Percentiles rank a stretch among this genome's conserved stretches.
These are phyloP conservation scores for Cryptus viduatorius DNA, from an alignment of 2,888 invertebrate species.

Conservation along the genomic window DNA sequence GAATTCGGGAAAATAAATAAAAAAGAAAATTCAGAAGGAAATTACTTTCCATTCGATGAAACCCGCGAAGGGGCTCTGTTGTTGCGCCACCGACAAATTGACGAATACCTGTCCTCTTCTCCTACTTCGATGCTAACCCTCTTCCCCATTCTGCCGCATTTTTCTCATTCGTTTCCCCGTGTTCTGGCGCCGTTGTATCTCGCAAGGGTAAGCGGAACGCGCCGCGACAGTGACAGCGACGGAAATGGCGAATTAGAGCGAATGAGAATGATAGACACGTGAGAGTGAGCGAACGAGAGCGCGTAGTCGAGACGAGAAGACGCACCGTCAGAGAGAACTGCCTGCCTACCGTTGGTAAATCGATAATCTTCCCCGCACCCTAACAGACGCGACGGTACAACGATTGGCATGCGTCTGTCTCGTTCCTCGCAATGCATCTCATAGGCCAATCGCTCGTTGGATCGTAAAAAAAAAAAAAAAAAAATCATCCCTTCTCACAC, in stretches of 20 bases:
- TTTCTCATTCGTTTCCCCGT: slow-evolving; percentile 47
- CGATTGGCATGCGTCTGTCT: slow-evolving; percentile 20
- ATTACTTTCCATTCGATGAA: slow-evolving; percentile 6
- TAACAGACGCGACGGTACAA: background rate
- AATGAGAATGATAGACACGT: slow-evolving; percentile 76
- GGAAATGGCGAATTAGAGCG: slow-evolving; percentile 78
- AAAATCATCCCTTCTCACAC: background rate
- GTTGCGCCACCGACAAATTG: slow-evolving; percentile 17
- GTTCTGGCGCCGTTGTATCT: slow-evolving; percentile 39
- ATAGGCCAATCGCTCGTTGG: slow-evolving; percentile 35
- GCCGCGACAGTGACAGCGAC: slow-evolving; percentile 70
- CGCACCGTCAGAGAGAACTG: slow-evolving; percentile 29
- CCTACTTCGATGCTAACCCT: slow-evolving; percentile 58
- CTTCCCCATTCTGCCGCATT: slow-evolving; percentile 65
- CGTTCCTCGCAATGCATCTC: background rate
- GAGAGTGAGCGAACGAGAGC: slow-evolving; percentile 55
- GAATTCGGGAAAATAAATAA: background rate
- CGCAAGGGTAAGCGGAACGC: slow-evolving; percentile 48
- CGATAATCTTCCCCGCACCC: slow-evolving; percentile 74
- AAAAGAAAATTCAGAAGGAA: slow-evolving; percentile 18
- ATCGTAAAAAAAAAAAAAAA: background rate
- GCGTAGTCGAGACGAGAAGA: slow-evolving; percentile 36
- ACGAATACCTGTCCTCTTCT: slow-evolving; percentile 64
- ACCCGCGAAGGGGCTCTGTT: background rate
- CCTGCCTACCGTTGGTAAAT: slow-evolving; percentile 73